These are phyloP conservation scores for Naja naja DNA, from an alignment of 2,113 vertebrate species.

Conservation along the genomic window DNA sequence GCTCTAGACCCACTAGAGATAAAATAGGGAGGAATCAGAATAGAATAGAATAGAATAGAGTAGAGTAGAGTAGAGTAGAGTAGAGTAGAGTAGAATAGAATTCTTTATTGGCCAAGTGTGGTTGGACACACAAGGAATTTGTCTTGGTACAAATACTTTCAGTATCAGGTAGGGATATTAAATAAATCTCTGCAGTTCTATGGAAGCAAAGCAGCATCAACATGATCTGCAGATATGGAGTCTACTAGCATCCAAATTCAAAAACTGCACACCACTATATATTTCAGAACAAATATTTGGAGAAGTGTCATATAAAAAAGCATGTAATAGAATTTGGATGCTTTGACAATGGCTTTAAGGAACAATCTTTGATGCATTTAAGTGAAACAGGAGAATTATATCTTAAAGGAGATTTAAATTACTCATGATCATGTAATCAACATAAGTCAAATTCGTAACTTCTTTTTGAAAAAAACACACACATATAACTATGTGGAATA, in stretches of 20 bases:
- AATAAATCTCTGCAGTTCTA: background rate
- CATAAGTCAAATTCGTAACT: background rate
- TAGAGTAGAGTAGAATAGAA: too few species aligned
- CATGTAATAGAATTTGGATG: background rate
- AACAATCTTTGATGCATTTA: background rate
- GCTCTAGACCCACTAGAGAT: background rate
- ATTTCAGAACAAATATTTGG: background rate
- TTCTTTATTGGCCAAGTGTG: too few species aligned
- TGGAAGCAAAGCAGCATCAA: background rate
- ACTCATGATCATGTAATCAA: background rate
- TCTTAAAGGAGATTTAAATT: background rate
- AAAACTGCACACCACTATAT: background rate
- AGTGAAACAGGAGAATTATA: background rate
- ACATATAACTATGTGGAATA: background rate
- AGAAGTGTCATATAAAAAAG: background rate
- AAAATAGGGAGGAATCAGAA: background rate
- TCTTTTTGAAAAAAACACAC: background rate
- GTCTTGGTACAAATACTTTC: too few species aligned
- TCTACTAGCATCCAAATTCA: background rate
- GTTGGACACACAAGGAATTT: too few species aligned
- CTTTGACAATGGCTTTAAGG: background rate
- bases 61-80: too few species aligned
- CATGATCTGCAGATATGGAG: background rate
- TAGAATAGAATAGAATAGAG: too few species aligned
- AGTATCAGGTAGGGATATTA: background rate